A percentile compares a stretch with the other conserved stretches of the same genome.
Conservation (phyloP, 2,797 vertebrate genomes). For the Bradypus variegatus region DNA sequence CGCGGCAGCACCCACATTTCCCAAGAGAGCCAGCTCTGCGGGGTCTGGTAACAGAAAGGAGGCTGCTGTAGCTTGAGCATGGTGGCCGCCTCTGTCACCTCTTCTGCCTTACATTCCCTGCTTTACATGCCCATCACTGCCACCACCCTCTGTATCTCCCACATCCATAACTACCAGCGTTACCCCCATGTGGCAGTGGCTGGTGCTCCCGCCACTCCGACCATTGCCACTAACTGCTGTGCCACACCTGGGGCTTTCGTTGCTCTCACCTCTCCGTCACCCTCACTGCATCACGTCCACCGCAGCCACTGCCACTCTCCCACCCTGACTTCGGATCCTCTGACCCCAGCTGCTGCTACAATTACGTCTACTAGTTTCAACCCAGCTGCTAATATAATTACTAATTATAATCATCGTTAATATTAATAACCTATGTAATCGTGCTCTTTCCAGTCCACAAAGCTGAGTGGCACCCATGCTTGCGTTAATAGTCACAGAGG, state of each 20-base stretch:
- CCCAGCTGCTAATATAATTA: neutral
- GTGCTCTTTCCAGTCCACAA: neutral
- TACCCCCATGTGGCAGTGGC: too few species aligned
- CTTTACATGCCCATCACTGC: neutral
- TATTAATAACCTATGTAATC: neutral
- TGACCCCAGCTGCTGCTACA: neutral
- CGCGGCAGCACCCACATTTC: too few species aligned
- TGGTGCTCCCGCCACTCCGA: rapidly evolving
- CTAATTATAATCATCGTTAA: neutral
- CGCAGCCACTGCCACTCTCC: neutral
- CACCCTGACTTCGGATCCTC: neutral
- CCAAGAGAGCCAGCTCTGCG: neutral
- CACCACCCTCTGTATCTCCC: neutral
- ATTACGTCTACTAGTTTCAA: neutral
- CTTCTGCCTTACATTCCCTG: neutral
- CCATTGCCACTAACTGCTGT: too few species aligned
- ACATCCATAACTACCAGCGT: neutral
- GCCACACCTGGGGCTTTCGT: neutral
- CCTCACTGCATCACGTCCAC: neutral
- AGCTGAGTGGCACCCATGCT: neutral
- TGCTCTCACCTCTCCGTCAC: too few species aligned
- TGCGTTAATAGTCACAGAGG: neutral
- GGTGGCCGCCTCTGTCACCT: neutral
- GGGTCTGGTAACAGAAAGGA: neutral
- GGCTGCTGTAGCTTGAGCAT: too few species aligned